Evolutionary conservation across 30 jellyfish, hydroid and myxozoan species (phyloP), one percentile per base, ranked within the genome.

Genomic region (Nemopilema nomurai): DNA sequence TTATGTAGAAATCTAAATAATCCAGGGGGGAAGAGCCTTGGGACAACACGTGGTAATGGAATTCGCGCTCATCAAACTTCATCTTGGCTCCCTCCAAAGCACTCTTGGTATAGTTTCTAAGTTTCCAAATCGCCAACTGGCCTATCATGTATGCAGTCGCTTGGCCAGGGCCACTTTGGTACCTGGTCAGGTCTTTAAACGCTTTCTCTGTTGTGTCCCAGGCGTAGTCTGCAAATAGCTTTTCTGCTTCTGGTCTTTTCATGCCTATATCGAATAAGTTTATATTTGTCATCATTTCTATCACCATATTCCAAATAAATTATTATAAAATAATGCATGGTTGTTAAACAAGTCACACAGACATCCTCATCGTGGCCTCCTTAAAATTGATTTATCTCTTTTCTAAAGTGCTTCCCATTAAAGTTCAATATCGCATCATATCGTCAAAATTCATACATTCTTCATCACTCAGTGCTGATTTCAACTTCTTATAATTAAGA

Each of bases 121-220:
- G 83, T 68, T 71, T 84, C 98, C 98, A 93, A 13, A 93, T 93
- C 18, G 96, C 96, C 71, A 93, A 80, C 77, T 93, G 98, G 23
- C 98, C 98, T 65, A 93, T 93, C 98, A 93, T 93, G 75, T 93
- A 93, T 20, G 98, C 98, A 6, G 98, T 93, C 9, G 98, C 98
- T 77, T 93, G 98, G 8, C 98, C 98, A 17, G 98, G 97, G 66
- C 67, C 97, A 70, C 98, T 89, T 83, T 89, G 92, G 82, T 93
- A 93, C 21, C 98, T 77, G 16, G 96, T 82, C 0, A 95, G 84
- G 67, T 93, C 98, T 84, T 93, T 93, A 26, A 49, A 49, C n/a
- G 98, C 90, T 67, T 92, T 92, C 49, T 92, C 98, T 16, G 98
- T 83, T 8, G 91, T 84, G 69, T 89, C 97, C 98, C 97, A 93